Percentiles rank a stretch among this genome's conserved stretches.
phyloP scores from a whole-genome alignment of 2,888 invertebrate genomes.

The Eupithecia pulchellata region DNA sequence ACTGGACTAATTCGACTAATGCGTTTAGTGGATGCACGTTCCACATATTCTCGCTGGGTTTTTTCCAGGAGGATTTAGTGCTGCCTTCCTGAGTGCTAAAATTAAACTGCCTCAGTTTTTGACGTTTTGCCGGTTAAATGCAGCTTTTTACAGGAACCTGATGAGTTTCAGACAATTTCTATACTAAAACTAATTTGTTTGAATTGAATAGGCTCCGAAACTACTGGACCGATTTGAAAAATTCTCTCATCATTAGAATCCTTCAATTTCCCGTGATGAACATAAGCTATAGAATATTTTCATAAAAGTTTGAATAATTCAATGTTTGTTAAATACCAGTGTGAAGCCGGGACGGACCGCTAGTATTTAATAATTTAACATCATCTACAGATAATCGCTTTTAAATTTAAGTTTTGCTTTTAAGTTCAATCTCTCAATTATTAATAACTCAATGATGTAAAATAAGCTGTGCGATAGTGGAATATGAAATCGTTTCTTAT shows the following conservation, averaged over 20 bases:
- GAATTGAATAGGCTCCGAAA: no score
- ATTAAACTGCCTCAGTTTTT: conserved; percentile 16
- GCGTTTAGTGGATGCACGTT: conserved; percentile 77
- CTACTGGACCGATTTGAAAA: no score
- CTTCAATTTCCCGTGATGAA: no score
- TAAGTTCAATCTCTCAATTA: conserved; percentile 28
- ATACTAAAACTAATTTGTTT: no score
- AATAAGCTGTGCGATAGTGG: no score
- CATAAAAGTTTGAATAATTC: no score
- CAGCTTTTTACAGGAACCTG: neutral
- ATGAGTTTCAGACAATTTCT: neutral
- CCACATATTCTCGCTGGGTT: conserved; percentile 42
- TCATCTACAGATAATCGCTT: neutral
- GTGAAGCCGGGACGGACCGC: no score
- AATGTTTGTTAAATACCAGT: no score
- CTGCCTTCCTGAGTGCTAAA: conserved; percentile 34
- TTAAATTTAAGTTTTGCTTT: conserved; percentile 16
- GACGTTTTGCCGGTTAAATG: neutral
- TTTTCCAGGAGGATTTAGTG: conserved; percentile 44
- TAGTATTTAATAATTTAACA: neutral
- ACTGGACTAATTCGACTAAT: conserved; percentile 82
- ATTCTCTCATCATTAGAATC: no score
- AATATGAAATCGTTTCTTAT: no score
- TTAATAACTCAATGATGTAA: no score
- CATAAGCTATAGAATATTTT: no score